A percentile compares a stretch with the other conserved stretches of the same genome.
Conservation (phyloP, 2,888 invertebrate genomes). For the Tetheella fluctuosa region DNA sequence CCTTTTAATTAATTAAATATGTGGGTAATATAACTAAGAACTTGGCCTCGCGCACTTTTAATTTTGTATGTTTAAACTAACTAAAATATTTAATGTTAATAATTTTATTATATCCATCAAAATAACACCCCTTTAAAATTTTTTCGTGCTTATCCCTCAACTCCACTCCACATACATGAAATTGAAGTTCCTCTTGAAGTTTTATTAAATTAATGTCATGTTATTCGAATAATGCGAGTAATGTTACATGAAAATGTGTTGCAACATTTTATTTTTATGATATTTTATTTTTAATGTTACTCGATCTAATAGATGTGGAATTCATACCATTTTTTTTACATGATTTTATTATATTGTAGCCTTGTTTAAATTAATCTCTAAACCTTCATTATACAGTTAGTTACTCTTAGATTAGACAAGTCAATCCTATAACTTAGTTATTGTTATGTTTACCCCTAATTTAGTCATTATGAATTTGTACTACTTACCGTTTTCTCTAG, state of each 20-base stretch:
- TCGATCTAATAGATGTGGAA: no score
- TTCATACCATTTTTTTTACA: no score
- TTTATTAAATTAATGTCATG: not conserved
- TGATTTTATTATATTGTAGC: no score
- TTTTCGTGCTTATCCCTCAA: not conserved
- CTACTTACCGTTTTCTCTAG: slow-evolving; percentile 91
- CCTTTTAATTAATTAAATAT: no score
- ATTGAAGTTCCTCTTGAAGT: not conserved
- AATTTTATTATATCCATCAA: not conserved
- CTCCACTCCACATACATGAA: not conserved
- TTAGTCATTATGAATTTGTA: slow-evolving; percentile 4
- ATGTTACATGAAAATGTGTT: not conserved
- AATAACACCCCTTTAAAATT: not conserved
- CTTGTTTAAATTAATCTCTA: no score
- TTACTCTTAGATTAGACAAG: no score
- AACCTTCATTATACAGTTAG: no score
- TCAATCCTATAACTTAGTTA: no score
- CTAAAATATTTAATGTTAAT: no score
- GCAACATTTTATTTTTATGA: not conserved
- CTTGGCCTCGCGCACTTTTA: no score
- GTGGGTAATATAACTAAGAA: no score
- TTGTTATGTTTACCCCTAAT: slow-evolving; percentile 4
- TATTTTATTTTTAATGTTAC: slow-evolving; percentile 18
- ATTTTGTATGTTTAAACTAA: no score
- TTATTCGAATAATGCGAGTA: not conserved